Evolutionary conservation across 2,888 invertebrate genomes (phyloP), one percentile per base, ranked within the genome.

Genomic region (Andrena haemorrhoa): DNA sequence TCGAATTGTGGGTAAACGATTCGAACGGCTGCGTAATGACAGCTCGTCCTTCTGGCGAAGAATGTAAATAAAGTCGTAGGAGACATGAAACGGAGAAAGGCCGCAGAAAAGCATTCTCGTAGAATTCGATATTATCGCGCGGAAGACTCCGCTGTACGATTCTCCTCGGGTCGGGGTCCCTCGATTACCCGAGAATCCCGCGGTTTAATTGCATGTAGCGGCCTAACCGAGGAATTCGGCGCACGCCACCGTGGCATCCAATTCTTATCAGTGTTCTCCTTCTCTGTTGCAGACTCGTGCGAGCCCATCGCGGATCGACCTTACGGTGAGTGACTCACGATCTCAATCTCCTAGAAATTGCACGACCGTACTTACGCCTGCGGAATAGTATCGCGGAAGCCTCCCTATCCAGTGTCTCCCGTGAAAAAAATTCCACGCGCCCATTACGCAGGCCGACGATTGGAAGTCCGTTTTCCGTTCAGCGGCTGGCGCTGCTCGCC

Each of bases 251-350:
- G 26, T 10, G 31, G 64, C 31, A 41, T 31, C 41, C 41, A 41
- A 53, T 10, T 29, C 12, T 35, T 68, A 58, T 33, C 66, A 7
- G 35, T 20, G n/a, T 61, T 72, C 61, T 31, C 47, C 35, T 66
- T 69, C 85, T 90, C 85, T 90, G 90, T 93, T 94, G 33, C 92
- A 94, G 94, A 94, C 85, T 89, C 92, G 82, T 93, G 93, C 90
- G 94, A 94, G 85, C 90, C 92, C 61, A 87, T 92, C 82, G 91
- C 90, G 80, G 94, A 93, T 83, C 91, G 93, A 91, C 89, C 93
- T 85, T 94, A 93, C 85, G 93, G 94, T 94, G 90, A 94, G 94
- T 92, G 80, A 86, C 79, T 86, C 88, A 80, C 77, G 68, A 86
- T 79, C 83, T 82, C 83, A 83, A 86, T 85, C 87, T 82, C 75